Percentiles rank a stretch among this genome's conserved stretches.
These are phyloP conservation scores for Tuta absoluta DNA, from an alignment of 2,888 invertebrate genomes.

Conservation along the genomic window DNA sequence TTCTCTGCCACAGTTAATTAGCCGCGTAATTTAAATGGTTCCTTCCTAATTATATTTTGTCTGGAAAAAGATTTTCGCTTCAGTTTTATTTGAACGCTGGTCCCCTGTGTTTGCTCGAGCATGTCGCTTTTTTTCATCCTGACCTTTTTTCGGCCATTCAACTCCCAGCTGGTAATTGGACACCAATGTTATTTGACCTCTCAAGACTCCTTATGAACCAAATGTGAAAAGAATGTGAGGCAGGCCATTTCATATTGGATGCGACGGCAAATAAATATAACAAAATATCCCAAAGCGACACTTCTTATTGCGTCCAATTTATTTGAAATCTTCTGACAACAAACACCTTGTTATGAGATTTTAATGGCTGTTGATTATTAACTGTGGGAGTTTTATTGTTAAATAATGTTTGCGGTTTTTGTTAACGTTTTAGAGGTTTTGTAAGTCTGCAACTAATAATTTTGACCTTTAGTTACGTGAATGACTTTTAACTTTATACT, in stretches of 20 bases:
- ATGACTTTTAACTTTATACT: not conserved
- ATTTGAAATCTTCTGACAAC: constrained; percentile 17
- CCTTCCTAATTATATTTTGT: not conserved
- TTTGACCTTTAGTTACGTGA: not conserved
- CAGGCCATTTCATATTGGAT: constrained; percentile 10
- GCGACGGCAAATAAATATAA: constrained; percentile 20
- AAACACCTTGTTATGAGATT: constrained; percentile 21
- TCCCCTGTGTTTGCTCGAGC: constrained; percentile 5
- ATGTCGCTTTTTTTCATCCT: constrained; percentile 26
- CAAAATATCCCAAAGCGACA: not conserved
- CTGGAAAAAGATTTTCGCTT: not conserved
- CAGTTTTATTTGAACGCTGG: constrained; percentile 14
- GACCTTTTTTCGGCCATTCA: constrained; percentile 31
- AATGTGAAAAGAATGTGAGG: not conserved
- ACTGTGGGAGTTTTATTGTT: constrained; percentile 22
- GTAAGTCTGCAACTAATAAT: constrained; percentile 2
- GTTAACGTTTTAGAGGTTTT: not conserved
- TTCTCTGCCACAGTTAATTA: constrained; percentile 14
- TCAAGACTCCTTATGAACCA: constrained; percentile 32
- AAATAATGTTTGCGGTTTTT: constrained; percentile 8
- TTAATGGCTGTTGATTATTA: constrained; percentile 18
- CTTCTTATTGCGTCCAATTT: constrained; percentile 16
- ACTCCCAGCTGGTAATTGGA: constrained; percentile 36
- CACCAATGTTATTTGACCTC: constrained; percentile 38
- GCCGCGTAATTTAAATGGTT: constrained; percentile 13